A percentile compares a stretch with the other conserved stretches of the same genome.
phyloP scores from a whole-genome alignment of 2,797 vertebrate species.

The Eupleurogrammus muticus region DNA sequence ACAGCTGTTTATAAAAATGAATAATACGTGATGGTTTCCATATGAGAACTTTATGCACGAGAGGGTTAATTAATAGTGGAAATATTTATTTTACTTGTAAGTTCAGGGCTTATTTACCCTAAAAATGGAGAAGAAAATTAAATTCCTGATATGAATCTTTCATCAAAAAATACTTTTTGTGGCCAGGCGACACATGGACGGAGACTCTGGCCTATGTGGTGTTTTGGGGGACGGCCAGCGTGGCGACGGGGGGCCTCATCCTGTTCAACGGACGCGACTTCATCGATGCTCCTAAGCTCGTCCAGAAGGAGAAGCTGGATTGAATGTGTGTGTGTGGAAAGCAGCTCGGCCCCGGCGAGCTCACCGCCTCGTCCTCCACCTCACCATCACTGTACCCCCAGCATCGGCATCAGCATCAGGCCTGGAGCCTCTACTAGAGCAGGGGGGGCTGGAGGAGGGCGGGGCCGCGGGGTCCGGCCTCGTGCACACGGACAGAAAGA shows the following conservation, averaged over 20 bases:
- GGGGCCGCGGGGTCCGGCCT: slow-evolving; percentile 24
- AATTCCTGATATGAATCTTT: too few relatives aligned
- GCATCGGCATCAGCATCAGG: slow-evolving; percentile 71
- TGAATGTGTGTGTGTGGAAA: slow-evolving; percentile 99
- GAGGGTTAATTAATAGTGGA: too few relatives aligned
- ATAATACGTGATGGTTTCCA: too few relatives aligned
- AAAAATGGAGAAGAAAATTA: background rate
- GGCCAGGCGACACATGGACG: slow-evolving; percentile 95
- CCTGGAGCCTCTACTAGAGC: slow-evolving; percentile 88
- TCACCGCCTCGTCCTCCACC: slow-evolving; percentile 69
- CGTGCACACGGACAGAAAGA: slow-evolving; percentile 34
- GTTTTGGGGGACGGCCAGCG: slow-evolving; percentile 94
- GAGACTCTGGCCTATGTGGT: slow-evolving; percentile 96
- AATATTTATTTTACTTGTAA: too few relatives aligned
- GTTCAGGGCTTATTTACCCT: background rate
- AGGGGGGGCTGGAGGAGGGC: slow-evolving; percentile 23
- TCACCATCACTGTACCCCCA: slow-evolving; percentile 66
- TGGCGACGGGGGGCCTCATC: slow-evolving; percentile 92
- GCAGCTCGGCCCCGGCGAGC: slow-evolving; percentile 90
- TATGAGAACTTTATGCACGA: too few relatives aligned
- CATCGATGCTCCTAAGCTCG: slow-evolving; percentile 92
- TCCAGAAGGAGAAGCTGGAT: slow-evolving; percentile 99
- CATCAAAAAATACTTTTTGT: too few relatives aligned
- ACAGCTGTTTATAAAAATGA: too few relatives aligned
- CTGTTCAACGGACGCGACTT: slow-evolving; percentile 97